These are phyloP conservation scores for Lamprotornis superbus DNA, from an alignment of 2,113 vertebrate genomes.

Conservation along the genomic window DNA sequence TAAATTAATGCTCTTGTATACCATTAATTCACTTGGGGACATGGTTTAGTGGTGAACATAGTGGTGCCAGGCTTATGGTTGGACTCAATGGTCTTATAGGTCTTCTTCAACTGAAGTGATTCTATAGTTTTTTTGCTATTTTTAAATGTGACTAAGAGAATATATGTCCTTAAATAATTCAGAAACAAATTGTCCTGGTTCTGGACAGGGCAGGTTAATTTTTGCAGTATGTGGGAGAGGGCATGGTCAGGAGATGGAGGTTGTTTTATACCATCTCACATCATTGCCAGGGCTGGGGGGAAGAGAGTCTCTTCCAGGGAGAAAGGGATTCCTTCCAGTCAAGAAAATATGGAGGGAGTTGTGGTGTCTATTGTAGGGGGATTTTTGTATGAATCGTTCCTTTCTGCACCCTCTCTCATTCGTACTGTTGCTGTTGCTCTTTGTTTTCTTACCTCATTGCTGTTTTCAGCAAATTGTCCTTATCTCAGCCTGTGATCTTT, in stretches of 20 bases:
- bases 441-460: not conserved
- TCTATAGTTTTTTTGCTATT: not conserved
- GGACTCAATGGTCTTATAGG: not conserved
- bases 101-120: not conserved
- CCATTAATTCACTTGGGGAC: not conserved
- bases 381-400: not conserved
- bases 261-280: not conserved
- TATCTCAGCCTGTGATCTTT: not conserved
- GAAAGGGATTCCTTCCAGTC: not conserved
- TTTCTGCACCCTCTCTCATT: not conserved
- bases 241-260: not conserved
- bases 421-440: too few relatives aligned
- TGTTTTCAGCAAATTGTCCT: not conserved
- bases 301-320: not conserved
- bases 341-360: not conserved
- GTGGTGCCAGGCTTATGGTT: not conserved
- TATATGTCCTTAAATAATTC: not conserved
- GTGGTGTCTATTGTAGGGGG: too few relatives aligned
- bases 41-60: not conserved
- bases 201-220: not conserved
- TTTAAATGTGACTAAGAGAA: not conserved
- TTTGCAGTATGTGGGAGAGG: not conserved
- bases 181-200: not conserved
- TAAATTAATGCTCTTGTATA: not conserved
- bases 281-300: not conserved